Conservation (phyloP, 2,888 invertebrate species). For the Tetramorium bicarinatum region DNA sequence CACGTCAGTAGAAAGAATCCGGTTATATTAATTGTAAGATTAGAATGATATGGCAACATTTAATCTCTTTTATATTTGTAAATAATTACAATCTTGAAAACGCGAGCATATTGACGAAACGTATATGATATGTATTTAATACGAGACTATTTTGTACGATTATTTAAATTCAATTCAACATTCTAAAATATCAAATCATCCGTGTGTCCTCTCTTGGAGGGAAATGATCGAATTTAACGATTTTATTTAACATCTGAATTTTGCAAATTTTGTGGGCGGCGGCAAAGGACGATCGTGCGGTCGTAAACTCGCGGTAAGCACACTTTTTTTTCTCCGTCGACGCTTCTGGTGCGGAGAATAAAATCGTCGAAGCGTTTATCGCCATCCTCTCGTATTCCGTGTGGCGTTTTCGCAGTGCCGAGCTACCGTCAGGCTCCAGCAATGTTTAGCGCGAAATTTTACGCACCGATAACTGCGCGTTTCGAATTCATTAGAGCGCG, state of each 20-base stretch:
- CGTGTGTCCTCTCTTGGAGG: background rate
- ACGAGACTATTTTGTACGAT: background rate
- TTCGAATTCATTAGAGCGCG: slow-evolving; percentile 72
- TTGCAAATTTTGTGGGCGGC: slow-evolving; percentile 21
- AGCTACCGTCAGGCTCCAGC: slow-evolving; percentile 49
- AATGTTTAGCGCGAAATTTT: slow-evolving; percentile 68
- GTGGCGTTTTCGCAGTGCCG: slow-evolving; percentile 40
- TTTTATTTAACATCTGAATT: slow-evolving; percentile 32
- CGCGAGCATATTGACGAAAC: background rate
- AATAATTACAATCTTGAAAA: slow-evolving; percentile 2
- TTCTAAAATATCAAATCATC: background rate
- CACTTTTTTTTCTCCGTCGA: background rate
- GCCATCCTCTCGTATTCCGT: slow-evolving; percentile 13
- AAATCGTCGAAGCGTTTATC: slow-evolving; percentile 46
- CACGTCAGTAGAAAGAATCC: slow-evolving; percentile 10
- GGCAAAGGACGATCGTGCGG: background rate
- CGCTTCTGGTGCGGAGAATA: slow-evolving; percentile 16
- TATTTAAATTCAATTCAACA: background rate
- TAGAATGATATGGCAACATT: background rate
- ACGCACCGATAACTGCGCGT: slow-evolving; percentile 58
- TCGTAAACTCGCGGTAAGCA: slow-evolving; percentile 33
- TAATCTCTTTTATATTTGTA: background rate
- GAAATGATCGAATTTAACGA: slow-evolving; percentile 29
- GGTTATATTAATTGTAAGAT: no score
- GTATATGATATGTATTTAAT: background rate